Base-by-base conservation (phyloP, 2,113 vertebrate genomes). In the Lycocorax pyrrhopterus region DNA sequence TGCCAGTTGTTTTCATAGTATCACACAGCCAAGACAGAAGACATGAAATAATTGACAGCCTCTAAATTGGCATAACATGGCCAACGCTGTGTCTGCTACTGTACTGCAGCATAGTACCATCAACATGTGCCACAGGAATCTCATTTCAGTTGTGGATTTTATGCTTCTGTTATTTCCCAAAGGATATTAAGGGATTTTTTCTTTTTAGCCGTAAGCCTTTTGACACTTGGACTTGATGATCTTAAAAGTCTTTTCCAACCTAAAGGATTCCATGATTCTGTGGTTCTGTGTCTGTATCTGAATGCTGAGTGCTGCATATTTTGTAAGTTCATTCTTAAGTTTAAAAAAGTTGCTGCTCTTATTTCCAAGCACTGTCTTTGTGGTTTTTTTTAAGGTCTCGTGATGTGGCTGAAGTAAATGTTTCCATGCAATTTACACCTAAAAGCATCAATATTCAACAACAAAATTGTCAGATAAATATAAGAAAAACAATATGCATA, bases 381-480 rank as follows among this genome's bases (percentile, higher is more conserved):
- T 91, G 21, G 27, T 82, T 84, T 81, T 93, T 92, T 79, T 80
- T 47, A 91, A 99, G 99, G 99, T 99, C 99, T 95, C 98, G 99
- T 85, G 99, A 99, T 88, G 99, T 99, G 73, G 99, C 99, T 55
- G 98, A 99, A 89, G 98, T 99, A 71, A 98, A 91, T 72, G 98
- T 98, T 94, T 97, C 97, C 68, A 99, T 99, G 98, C 98, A 96
- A 14, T 99, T 99, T 91, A 88, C 97, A 23, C 98, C 99, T 6
- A 97, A 90, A 62, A 99, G 98, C 96, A 99, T 99, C 95, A 99
- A 99, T 95, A 98, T 99, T 79, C 98, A 99, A 89, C 98, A 99
- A 97, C 92, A 98, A 91, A 98, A 98, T 46, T 99, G 99, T 87
- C 96, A 89, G 25, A 88, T 98, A 32, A 96, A 97, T 6, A 97